A percentile compares a stretch with the other conserved stretches of the same genome.
phyloP scores from a whole-genome alignment of 1,140 invertebrate genomes.

The Mamestra configurata region DNA sequence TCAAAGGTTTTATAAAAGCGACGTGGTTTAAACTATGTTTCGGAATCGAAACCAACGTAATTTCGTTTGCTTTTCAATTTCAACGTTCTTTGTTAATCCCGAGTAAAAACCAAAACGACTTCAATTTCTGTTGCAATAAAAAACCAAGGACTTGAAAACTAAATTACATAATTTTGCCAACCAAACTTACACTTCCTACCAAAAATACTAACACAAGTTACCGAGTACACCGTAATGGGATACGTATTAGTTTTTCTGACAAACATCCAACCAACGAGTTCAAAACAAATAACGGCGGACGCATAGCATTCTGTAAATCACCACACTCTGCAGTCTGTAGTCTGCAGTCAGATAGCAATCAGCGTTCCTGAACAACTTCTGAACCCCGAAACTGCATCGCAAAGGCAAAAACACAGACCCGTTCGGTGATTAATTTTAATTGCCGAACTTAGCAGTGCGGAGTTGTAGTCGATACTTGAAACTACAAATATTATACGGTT shows the following conservation, averaged over 20 bases:
- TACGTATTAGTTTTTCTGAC: constrained; percentile 29
- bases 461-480: constrained; percentile 2
- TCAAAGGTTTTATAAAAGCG: too few relatives aligned
- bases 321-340: constrained; percentile 6
- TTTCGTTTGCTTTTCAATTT: too few relatives aligned
- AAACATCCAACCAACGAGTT: constrained; percentile 27
- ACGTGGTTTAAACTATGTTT: too few relatives aligned
- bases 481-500: neutral
- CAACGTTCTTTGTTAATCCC: too few relatives aligned
- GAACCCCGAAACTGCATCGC: constrained; percentile 48
- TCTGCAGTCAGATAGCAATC: constrained; percentile 29
- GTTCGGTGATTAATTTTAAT: constrained; percentile 78
- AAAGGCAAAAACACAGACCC: constrained; percentile 63
- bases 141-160: too few relatives aligned
- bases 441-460: constrained; percentile 70
- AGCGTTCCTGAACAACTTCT: constrained; percentile 11
- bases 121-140: too few relatives aligned
- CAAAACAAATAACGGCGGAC: constrained; percentile 24
- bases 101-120: too few relatives aligned
- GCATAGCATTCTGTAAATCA: constrained; percentile 32
- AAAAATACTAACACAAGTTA: neutral
- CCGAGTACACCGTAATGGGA: neutral
- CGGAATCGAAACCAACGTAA: too few relatives aligned
- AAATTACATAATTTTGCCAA: neutral
- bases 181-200: neutral